Evolutionary conservation across 2,113 vertebrate species (phyloP).

Genomic region (Paracyprichromis sp.): DNA sequence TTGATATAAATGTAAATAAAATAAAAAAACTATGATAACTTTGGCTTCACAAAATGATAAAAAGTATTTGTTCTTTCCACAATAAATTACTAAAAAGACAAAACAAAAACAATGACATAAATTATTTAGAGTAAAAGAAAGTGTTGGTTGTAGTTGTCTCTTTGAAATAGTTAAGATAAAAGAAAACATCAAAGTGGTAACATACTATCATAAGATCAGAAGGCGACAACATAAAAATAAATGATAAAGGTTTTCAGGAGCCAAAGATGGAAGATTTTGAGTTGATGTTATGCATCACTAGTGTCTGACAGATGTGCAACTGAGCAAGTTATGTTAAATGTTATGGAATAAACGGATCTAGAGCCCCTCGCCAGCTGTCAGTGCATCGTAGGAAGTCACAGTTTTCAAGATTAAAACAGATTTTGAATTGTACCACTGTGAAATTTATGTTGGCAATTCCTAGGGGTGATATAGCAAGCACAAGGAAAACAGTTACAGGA

Average conservation of each 20-base stretch:
- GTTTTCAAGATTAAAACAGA: neutral
- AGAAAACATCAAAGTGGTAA: neutral
- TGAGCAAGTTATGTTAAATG: neutral
- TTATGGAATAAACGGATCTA: neutral
- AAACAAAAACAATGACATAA: neutral
- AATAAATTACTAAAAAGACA: neutral
- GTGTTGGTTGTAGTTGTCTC: neutral
- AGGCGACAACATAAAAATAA: neutral
- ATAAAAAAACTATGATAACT: neutral
- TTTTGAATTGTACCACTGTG: neutral
- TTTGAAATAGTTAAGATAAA: neutral
- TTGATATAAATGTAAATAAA: neutral
- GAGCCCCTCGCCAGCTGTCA: accelerated
- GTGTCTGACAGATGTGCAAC: neutral
- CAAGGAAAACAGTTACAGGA: neutral
- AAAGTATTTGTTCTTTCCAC: neutral
- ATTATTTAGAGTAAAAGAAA: neutral
- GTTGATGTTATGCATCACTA: neutral
- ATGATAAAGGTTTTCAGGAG: neutral
- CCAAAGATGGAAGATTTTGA: neutral
- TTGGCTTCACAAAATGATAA: neutral
- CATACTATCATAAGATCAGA: neutral
- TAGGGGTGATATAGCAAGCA: neutral
- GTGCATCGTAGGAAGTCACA: neutral
- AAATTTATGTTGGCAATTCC: neutral